phyloP scores from a whole-genome alignment of 1,140 invertebrate genomes.

The Philotrypesis tridentata region DNA sequence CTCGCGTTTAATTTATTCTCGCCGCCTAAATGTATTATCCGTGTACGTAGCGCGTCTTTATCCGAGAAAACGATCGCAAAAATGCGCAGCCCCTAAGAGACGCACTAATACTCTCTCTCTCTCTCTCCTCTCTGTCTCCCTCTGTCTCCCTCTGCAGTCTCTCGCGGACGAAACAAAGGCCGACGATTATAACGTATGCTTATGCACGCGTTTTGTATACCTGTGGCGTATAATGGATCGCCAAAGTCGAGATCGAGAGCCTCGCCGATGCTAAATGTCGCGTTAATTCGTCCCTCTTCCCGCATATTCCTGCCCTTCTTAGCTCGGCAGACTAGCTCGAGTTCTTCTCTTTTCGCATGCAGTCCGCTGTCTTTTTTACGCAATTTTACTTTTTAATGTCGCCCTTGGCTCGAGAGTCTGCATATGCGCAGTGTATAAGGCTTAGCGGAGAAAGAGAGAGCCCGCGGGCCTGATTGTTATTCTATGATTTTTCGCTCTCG shows the following conservation, averaged over 20 bases:
- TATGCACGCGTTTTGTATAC: too few species aligned
- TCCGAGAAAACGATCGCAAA: conserved; percentile 19
- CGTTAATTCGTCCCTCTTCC: conserved; percentile 41
- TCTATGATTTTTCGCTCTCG: conserved; percentile 32
- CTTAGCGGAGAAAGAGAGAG: not conserved
- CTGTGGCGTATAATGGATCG: too few species aligned
- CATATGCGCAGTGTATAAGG: not conserved
- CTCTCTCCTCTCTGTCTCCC: too few species aligned
- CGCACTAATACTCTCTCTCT: too few species aligned
- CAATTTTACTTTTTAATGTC: conserved; percentile 49
- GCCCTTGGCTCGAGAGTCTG: too few species aligned
- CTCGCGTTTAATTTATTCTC: conserved; percentile 43
- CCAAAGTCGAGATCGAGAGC: too few species aligned
- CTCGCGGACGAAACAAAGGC: conserved; percentile 21
- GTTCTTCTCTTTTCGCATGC: not conserved
- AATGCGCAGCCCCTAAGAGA: too few species aligned
- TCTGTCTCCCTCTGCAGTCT: too few species aligned
- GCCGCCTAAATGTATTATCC: conserved; percentile 38
- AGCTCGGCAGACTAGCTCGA: not conserved
- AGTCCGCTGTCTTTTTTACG: conserved; percentile 15
- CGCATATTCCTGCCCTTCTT: not conserved
- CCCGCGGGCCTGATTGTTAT: conserved; percentile 30
- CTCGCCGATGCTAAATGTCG: conserved; percentile 36
- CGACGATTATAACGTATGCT: too few species aligned
- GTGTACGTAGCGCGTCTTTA: conserved; percentile 34